Evolutionary conservation across 2,888 invertebrate genomes (phyloP), one percentile per base, ranked within the genome.

Genomic region (Trichogramma dendrolimi): DNA sequence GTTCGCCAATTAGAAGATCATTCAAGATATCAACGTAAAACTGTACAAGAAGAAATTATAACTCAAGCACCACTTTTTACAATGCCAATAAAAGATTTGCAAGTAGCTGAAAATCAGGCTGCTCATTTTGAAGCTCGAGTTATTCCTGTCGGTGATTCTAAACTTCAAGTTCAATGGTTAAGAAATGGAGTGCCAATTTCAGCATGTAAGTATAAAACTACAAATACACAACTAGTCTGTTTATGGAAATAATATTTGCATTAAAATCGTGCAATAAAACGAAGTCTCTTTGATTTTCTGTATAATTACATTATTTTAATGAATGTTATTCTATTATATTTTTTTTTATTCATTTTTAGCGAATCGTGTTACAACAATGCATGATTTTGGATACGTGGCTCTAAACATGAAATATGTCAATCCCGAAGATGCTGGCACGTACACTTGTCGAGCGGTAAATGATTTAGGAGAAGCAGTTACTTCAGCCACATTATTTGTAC

Each of bases 321-420:
- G 39, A 51, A 56, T 52, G 42, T 27, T 27, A 27, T 27, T 27
- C 27, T 27, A 62, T 56, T 42, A 7, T 44, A 44, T 27, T 42
- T 2, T 48, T 14, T 61, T 58, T 54, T 50, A 58, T 48, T 10
- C 58, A 27, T 69, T 62, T 53, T 53, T 69, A 89, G 89, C 93
- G n/a, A 94, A 94, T 76, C 91, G 94, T 64, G 84, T 92, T 42
- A 92, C 92, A 50, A 95, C 96, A 7, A 94, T 96, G 90, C 94
- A 97, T 76, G 98, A 99, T 79, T 97, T 98, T 78, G 98, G 98
- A 55, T 97, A 96, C 78, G 97, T 97, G 40, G 95, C 96, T 47
- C 82, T 94, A 14, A 94, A 95, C 72, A 91, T 94, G 91, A 94
- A 94, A 77, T 94, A 94, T 72, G 93, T 93, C 0, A 92, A 92